Conservation (phyloP, 2,113 vertebrate genomes). For the Emydocephalus ijimae region DNA sequence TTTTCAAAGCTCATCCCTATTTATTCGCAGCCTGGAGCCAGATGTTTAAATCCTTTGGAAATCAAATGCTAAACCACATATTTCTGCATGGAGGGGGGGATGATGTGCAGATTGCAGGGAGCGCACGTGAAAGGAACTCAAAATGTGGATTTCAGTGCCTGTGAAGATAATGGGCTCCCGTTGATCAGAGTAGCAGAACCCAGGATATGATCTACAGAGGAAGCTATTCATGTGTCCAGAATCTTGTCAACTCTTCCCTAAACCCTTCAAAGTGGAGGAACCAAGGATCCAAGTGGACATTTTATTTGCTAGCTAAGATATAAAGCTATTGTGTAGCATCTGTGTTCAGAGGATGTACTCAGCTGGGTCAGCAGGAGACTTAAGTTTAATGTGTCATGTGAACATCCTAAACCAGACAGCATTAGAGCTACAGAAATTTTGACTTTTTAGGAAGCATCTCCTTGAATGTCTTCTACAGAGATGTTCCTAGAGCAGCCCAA, state of each 20-base stretch:
- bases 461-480: neutral
- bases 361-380: neutral
- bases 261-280: neutral
- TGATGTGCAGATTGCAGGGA: neutral
- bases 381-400: neutral
- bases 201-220: neutral
- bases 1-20: constrained; percentile 4
- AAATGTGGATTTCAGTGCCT: neutral
- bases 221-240: neutral
- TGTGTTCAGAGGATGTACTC: neutral
- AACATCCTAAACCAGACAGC: neutral
- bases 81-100: neutral
- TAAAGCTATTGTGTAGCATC: neutral
- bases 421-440: neutral
- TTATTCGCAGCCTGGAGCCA: constrained; percentile 28
- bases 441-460: neutral
- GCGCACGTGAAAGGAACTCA: neutral
- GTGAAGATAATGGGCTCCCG: neutral
- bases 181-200: neutral
- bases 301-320: neutral
- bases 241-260: neutral
- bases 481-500: neutral
- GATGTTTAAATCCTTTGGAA: constrained; percentile 16
- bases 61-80: neutral
- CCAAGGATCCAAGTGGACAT: neutral